Evolutionary conservation across 2,797 vertebrate genomes (phyloP).

Genomic region (Coendou prehensilis): DNA sequence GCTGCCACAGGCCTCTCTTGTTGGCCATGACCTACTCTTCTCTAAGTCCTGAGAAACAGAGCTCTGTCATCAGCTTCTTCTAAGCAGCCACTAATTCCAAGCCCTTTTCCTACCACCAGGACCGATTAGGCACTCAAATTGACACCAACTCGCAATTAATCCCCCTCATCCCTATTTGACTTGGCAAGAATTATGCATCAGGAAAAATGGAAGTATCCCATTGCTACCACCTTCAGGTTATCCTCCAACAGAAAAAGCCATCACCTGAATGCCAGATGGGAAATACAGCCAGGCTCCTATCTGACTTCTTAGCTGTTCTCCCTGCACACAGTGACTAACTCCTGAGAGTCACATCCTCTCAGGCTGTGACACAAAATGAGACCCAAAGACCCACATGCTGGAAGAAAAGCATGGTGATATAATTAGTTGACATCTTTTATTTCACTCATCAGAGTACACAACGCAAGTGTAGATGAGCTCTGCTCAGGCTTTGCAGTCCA

Average conservation of each 20-base stretch:
- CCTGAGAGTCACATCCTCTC: background rate
- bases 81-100: background rate
- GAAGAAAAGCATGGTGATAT: background rate
- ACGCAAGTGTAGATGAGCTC: background rate
- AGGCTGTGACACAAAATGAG: background rate
- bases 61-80: background rate
- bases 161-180: background rate
- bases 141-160: background rate
- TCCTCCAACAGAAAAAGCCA: background rate
- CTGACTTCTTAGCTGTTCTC: background rate
- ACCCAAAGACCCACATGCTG: background rate
- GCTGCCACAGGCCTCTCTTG: fast-evolving
- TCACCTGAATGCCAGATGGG: background rate
- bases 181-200: background rate
- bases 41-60: background rate
- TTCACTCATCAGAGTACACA: background rate
- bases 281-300: fast-evolving
- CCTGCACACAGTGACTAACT: background rate
- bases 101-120: background rate
- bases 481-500: background rate
- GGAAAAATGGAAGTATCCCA: background rate
- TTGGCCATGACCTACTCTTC: background rate
- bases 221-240: background rate
- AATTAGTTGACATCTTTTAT: background rate
- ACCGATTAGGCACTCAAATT: background rate